Percentiles rank a stretch among this genome's conserved stretches.
Conservation (phyloP, 92 coral and sea anemone genomes). For the Porites divaricata region DNA sequence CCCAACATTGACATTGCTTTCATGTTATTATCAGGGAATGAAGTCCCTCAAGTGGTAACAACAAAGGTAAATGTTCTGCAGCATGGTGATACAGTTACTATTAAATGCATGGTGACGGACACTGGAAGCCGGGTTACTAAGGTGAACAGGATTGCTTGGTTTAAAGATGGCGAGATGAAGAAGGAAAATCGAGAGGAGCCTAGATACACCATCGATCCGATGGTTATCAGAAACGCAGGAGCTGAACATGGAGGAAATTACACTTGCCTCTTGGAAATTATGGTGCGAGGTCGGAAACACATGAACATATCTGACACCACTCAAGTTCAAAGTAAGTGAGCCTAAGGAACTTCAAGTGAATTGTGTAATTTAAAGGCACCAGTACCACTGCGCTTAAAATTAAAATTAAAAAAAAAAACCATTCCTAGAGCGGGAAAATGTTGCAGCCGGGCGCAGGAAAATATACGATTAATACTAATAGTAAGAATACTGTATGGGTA, state of each 20-base stretch:
- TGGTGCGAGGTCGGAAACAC: background rate
- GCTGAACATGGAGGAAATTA: conserved; percentile 4
- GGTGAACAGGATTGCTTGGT: conserved; percentile 19
- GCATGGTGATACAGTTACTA: background rate
- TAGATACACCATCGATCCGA: background rate
- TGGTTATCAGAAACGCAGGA: background rate
- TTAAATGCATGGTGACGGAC: conserved; percentile 1
- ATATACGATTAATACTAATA: too few species aligned
- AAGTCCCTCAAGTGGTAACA: conserved; percentile 1
- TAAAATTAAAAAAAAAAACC: too few species aligned
- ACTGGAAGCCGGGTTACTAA: background rate
- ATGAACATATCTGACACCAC: conserved; percentile 15
- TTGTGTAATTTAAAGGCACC: too few species aligned
- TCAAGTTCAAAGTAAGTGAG: conserved; percentile 6
- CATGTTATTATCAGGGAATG: background rate
- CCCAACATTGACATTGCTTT: background rate
- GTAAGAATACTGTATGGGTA: too few species aligned
- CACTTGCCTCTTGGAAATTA: conserved; percentile 15
- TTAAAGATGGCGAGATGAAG: conserved; percentile 3
- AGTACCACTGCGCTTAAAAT: too few species aligned
- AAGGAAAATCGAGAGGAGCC: background rate
- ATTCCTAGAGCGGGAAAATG: too few species aligned
- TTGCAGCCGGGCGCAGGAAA: too few species aligned
- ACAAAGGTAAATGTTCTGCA: background rate
- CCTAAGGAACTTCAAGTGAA: background rate